Base-by-base conservation (phyloP, 1,140 invertebrate species). In the Cardiocondyla obscurior region DNA sequence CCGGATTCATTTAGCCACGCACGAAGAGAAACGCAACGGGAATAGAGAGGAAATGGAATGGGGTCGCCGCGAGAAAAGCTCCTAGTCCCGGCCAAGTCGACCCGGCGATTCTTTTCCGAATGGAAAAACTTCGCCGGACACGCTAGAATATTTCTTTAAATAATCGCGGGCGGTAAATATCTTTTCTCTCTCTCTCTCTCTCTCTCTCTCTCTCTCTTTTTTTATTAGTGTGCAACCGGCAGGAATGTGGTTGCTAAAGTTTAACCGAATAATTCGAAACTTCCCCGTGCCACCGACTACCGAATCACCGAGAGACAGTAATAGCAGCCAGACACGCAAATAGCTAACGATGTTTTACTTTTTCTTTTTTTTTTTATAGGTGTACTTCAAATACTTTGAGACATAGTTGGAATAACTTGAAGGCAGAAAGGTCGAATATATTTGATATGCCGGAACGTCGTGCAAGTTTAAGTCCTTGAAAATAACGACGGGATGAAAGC, bases 1-100 rank as follows among this genome's bases (percentile, higher is more conserved):
- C 22, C 19, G 58, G 22, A 51, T 25, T 79, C 64, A 67, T 79
- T 79, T 79, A 53, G 39, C 46, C 74, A 25, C 46, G 22, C 44
- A 39, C 33, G 44, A 33, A 7, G 7, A 39, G n/a, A 55, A n/a
- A 67, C 46, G 60, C 58, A 67, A 39, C 6, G 14, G 30, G 3
- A 77, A 58, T n/a, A n/a, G 49, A 14, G 12, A 46, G 74, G 36
- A 79, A 42, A 53, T 69, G 39, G 22, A 65, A 42, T 16, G 16
- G 30, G 44, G 19, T 77, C 74, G 60, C 36, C 14, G n/a, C 60
- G 74, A n/a, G 22, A 39, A 33, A 49, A 51, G 22, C 10, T 51
- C 22, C 36, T n/a, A 39, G 46, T n/a, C 6, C 44, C 19, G 22
- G 46, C 22, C 22, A 39, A 25, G 25, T 67, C 33, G 57, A 65